Evolutionary conservation across 2,888 invertebrate species (phyloP), one percentile per base, ranked within the genome.

Genomic region (Drosophila dives): DNA sequence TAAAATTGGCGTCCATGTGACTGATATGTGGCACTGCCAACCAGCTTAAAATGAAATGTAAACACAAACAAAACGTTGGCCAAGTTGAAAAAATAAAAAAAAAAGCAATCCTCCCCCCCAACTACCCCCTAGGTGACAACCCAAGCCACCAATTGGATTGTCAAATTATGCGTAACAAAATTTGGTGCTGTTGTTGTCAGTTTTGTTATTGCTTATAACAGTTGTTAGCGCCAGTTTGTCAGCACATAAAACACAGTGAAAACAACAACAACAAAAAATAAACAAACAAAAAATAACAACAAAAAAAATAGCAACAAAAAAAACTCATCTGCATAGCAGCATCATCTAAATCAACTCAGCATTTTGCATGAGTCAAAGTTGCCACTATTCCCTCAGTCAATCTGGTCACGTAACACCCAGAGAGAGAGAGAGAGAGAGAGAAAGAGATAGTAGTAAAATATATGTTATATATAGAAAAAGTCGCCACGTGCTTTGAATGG

Each of bases 1-100:
- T 70, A 66, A 74, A 83, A 82, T 80, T 72, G 83, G 72, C 81
- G 75, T 75, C 89, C 84, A 69, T 89, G 84, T 86, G 89, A 83
- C 84, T 89, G 89, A 86, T 86, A 89, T 84, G 85, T 74, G 72
- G 80, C 79, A 76, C 64, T 62, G 81, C 69, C 73, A 77, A 66
- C 70, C 78, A 72, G 70, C 87, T 76, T 89, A 87, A 85, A 73
- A 84, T 82, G 77, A 84, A 82, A 87, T 89, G 90, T 85, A 87
- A 89, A 87, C 85, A 89, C 65, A 81, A 77, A 67, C 58, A 67
- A 50, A 58, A 51, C 23, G 34, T 40, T 20, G 12, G 55, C 23
- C 53, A 36, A 34, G 38, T 34, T 51, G 10, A 20, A n/a, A 42
- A 20, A 32, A 10, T 11, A 36, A 3, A 38, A 20, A 36, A 32